Percentiles rank a stretch among this genome's conserved stretches.
Conservation (phyloP, 2,113 vertebrate genomes). For the Trogon melanurus region DNA sequence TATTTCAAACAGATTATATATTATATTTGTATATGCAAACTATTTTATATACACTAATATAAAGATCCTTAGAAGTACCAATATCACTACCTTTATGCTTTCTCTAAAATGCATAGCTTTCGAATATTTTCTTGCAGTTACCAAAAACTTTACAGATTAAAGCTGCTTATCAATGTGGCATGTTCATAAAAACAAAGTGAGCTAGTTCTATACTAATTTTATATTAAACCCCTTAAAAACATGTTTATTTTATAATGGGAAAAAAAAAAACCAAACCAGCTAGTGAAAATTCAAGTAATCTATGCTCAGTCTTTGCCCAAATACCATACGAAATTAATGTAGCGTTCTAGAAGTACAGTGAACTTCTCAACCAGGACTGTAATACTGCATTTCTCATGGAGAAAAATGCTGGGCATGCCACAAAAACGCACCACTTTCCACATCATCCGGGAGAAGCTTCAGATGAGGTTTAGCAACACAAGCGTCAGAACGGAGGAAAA, state of each 20-base stretch:
- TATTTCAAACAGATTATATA: constrained; percentile 62
- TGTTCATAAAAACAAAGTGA: constrained; percentile 63
- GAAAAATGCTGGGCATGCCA: constrained; percentile 40
- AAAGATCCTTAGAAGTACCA: constrained; percentile 67
- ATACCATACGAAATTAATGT: constrained; percentile 25
- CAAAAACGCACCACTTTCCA: not conserved
- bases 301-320: constrained; percentile 35
- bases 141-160: constrained; percentile 67
- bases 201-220: constrained; percentile 32
- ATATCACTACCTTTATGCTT: constrained; percentile 58
- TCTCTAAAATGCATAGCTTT: constrained; percentile 68
- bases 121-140: constrained; percentile 65
- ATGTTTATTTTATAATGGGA: constrained; percentile 39
- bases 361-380: constrained; percentile 41
- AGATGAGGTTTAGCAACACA: not conserved
- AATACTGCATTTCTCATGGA: constrained; percentile 26
- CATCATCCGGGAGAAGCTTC: constrained; percentile 3
- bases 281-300: constrained; percentile 67
- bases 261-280: constrained; percentile 10
- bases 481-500: constrained; percentile 1
- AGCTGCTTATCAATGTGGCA: constrained; percentile 67
- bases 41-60: constrained; percentile 72
- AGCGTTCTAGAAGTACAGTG: constrained; percentile 38
- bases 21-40: constrained; percentile 67
- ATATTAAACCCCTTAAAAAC: constrained; percentile 53